Base-by-base conservation (phyloP, 2,888 invertebrate species). In the Acanthosepion lycidas region DNA sequence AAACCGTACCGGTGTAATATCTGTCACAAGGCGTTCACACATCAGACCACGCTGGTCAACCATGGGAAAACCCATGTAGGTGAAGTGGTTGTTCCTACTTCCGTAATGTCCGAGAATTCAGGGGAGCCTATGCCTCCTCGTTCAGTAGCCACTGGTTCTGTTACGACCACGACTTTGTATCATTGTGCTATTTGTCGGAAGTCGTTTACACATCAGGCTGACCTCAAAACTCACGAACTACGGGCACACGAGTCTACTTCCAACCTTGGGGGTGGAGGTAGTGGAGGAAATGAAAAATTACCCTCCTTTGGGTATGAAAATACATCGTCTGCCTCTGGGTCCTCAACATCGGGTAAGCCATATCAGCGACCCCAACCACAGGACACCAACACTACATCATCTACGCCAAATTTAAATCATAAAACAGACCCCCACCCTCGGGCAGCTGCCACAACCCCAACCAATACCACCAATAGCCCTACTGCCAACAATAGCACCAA, bases 51-150 rank as follows among this genome's bases (percentile, higher is more conserved):
- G 18, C 53, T 93, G 93, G 51, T 93, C 51, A 93, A 93, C 20
- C 93, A 93, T 28, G 93, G 53, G 93, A 93, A 93, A 53, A 93
- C 93, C 28, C 93, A 93, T 53, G 93, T 93, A 53, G 93, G 93
- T 6, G 93, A 93, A 53, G 93, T 93, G 28, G 51, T 93, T 20
- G 93, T 93, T 9, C 93, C 93, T 9, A 49, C 93, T 18, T 49
- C 53, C 5, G 49, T n/a, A 49, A 93, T 93, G 93, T 93, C 93
- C 15, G 93, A 93, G 53, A 93, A 93, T 49, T n/a, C 93, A 3
- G 48, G 48, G 28, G 93, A 53, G n/a, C 15, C 53, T 28, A n/a
- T 93, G 9, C 9, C 78, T n/a, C 78, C 78, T 18, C 78, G 78
- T n/a, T 51, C 93, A n/a, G 18, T 49, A 18, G 53, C 51, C n/a